These are phyloP conservation scores for Callinectes sapidus DNA, from an alignment of 2,888 invertebrate genomes.

Conservation along the genomic window DNA sequence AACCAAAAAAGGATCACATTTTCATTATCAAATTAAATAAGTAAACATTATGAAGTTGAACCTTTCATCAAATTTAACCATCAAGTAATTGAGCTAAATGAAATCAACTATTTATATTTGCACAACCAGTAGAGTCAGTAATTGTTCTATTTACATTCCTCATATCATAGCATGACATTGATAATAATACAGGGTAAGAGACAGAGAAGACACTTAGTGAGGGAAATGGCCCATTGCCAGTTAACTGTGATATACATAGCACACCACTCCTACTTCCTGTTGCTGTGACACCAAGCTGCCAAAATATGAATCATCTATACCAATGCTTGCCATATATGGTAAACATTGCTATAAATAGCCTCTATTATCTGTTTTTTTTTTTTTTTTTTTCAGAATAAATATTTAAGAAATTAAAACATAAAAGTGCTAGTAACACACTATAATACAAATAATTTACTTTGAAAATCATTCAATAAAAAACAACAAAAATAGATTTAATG, in stretches of 20 bases:
- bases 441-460: not conserved
- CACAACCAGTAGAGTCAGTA: not conserved
- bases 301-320: not conserved
- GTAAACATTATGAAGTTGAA: not conserved
- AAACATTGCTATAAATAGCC: not conserved
- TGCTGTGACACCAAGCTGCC: not conserved
- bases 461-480: not conserved
- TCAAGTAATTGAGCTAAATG: not conserved
- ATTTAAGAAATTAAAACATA: not conserved
- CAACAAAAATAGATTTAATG: not conserved
- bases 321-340: not conserved
- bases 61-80: not conserved
- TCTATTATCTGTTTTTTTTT: not conserved
- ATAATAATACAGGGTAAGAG: not conserved
- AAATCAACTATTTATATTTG: not conserved
- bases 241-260: conserved; percentile 22
- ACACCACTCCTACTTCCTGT: conserved; percentile 25
- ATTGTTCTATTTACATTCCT: not conserved
- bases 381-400: not conserved
- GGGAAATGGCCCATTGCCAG: conserved; percentile 36
- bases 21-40: not conserved
- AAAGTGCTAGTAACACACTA: not conserved
- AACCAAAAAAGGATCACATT: not conserved
- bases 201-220: not conserved
- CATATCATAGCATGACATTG: not conserved